Percentiles rank a stretch among this genome's conserved stretches.
Evolutionary conservation across 2,797 vertebrate species (phyloP).

Genomic region (Lagocephalus sceleratus): DNA sequence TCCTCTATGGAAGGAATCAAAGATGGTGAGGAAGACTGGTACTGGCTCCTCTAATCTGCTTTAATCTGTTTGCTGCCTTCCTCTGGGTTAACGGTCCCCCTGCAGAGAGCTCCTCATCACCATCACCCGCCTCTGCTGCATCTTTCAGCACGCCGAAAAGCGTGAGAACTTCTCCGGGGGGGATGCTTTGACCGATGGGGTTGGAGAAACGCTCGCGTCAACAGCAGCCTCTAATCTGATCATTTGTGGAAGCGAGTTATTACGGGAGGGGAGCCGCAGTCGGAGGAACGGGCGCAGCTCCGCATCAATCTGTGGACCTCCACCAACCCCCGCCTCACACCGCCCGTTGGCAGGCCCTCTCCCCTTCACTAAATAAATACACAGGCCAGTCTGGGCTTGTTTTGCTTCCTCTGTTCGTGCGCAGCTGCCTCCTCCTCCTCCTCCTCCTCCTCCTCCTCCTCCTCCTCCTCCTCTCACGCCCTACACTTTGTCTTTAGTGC

Average conservation of each 20-base stretch:
- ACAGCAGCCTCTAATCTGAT: conserved; percentile 18
- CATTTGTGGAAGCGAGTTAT: conserved; percentile 17
- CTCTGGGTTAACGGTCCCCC: conserved; percentile 18
- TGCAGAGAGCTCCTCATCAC: conserved; percentile 36
- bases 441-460: no score
- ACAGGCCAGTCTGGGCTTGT: conserved; percentile 47
- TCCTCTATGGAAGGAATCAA: no score
- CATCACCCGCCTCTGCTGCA: conserved; percentile 17
- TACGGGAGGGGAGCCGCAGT: conserved; percentile 27
- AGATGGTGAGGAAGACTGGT: no score
- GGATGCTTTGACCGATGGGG: neutral
- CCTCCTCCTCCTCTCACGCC: conserved; percentile 36
- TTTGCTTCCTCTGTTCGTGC: conserved; percentile 52
- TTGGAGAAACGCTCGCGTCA: conserved; percentile 9
- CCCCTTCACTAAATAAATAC: conserved; percentile 62
- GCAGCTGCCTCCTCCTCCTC: conserved; percentile 25
- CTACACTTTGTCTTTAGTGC: conserved; percentile 59
- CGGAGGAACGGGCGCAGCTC: conserved; percentile 35
- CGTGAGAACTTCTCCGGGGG: conserved; percentile 12
- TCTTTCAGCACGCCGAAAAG: conserved; percentile 26
- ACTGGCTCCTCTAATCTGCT: no score
- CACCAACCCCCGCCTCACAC: conserved; percentile 11
- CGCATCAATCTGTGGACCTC: conserved; percentile 12
- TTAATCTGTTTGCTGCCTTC: conserved; percentile 40
- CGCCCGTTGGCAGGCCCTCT: conserved; percentile 28